Percentiles rank a stretch among this genome's conserved stretches.
These are phyloP conservation scores for Empis livida DNA, from an alignment of 2,888 invertebrate genomes.

Conservation along the genomic window DNA sequence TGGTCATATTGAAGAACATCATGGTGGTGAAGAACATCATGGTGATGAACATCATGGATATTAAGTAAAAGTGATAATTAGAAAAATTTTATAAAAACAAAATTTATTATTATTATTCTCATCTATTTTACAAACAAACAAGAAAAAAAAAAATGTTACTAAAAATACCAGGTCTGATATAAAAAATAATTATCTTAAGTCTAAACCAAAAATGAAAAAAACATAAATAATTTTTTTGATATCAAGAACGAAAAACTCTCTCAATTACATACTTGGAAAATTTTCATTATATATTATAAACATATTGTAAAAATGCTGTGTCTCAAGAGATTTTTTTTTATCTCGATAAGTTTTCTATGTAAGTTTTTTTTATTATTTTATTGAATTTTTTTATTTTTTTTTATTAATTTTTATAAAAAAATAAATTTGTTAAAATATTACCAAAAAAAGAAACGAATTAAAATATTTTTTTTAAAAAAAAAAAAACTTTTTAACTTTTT, in stretches of 20 bases:
- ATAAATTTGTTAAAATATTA: not conserved
- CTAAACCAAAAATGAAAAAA: constrained; percentile 4
- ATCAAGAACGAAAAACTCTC: not conserved
- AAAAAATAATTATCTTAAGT: not conserved
- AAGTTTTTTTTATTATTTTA: constrained; percentile 1
- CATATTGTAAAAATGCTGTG: constrained; percentile 1
- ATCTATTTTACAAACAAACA: too few relatives aligned
- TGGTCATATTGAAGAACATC: not conserved
- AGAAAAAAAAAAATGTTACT: too few relatives aligned
- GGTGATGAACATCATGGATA: constrained; percentile 25
- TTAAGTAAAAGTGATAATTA: too few relatives aligned
- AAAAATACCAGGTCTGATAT: too few relatives aligned
- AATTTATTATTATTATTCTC: too few relatives aligned
- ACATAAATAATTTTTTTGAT: constrained; percentile 4
- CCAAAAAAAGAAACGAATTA: constrained; percentile 2
- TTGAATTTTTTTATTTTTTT: constrained; percentile 5
- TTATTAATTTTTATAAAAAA: constrained; percentile 3
- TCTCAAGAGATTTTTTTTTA: constrained; percentile 7
- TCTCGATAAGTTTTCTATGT: constrained; percentile 5
- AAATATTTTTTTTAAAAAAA: constrained; percentile 7
- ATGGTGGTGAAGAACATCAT: constrained; percentile 32
- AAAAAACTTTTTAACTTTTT: too few relatives aligned
- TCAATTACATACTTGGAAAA: not conserved
- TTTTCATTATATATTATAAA: not conserved
- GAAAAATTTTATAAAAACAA: too few relatives aligned